Evolutionary conservation across 2,113 vertebrate genomes (phyloP).

Genomic region (Phodopus roborovskii): DNA sequence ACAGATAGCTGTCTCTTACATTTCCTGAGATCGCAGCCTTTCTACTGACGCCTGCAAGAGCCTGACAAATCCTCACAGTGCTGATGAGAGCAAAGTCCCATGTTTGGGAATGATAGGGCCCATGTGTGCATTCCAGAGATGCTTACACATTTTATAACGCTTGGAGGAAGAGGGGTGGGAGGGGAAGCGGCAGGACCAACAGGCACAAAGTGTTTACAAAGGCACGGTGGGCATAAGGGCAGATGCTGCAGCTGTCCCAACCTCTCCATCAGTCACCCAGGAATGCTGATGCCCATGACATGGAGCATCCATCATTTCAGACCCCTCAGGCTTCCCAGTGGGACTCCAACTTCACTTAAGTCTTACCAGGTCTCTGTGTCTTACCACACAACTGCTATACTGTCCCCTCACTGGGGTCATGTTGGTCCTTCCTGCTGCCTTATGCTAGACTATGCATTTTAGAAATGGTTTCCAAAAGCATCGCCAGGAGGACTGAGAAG

Average conservation of each 20-base stretch:
- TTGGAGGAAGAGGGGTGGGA: constrained; percentile 1
- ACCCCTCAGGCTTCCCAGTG: not conserved
- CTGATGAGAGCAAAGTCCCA: constrained; percentile 76
- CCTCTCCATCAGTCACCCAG: not conserved
- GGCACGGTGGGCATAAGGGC: constrained; percentile 78
- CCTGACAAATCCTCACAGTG: constrained; percentile 80
- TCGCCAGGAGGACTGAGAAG: not conserved
- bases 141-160: constrained; percentile 67
- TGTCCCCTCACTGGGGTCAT: not conserved
- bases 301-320: not conserved
- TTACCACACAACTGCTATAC: not conserved
- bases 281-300: not conserved
- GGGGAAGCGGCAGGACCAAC: constrained; percentile 72
- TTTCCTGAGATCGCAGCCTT: constrained; percentile 78
- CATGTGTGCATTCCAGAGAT: constrained; percentile 87
- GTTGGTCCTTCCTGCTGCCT: not conserved
- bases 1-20: constrained; percentile 69
- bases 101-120: constrained; percentile 81
- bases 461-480: not conserved
- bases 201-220: constrained; percentile 77
- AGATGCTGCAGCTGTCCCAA: constrained; percentile 75
- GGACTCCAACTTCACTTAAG: not conserved
- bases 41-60: constrained; percentile 68
- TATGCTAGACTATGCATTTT: not conserved
- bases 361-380: not conserved